Base-by-base conservation (phyloP, 2,888 invertebrate species). In the Dynastes tityus region DNA sequence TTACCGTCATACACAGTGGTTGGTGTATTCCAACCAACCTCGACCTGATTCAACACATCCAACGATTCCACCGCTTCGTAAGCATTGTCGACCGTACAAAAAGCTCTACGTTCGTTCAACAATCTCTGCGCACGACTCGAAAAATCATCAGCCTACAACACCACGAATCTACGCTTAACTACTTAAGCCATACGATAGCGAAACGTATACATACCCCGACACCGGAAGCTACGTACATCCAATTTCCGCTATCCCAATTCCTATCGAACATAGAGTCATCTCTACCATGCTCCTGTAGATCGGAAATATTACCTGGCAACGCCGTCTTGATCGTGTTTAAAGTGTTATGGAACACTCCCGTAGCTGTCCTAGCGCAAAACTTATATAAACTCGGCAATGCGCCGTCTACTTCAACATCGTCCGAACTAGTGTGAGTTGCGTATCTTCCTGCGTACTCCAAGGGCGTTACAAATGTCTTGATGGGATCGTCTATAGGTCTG, bases 291-390 rank as follows among this genome's bases (percentile, higher is more conserved):
- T 87, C 83, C n/a, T 88, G 87, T 76, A 87, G 83, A 67, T 89
- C 89, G 67, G 87, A 85, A 71, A 89, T 89, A 82, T 91, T 91
- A 53, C 91, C 91, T 11, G 92, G 92, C 29, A 93, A 87, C 5
- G 94, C 95, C 29, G 94, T 95, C 87, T 92, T 93, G 65, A 95
- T 90, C 0, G 94, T 94, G 87, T 95, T 95, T 2, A 95, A 89
- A 0, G 94, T 94, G 81, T 89, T 89, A 68, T 87, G 87, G 86
- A 95, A 93, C 81, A 95, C 94, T 0, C 94, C 95, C 0, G 94
- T 95, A 82, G 95, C 94, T 0, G 95, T 95, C 85, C 94, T 93
- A 0, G 94, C 94, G 85, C 95, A 91, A 85, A 94, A 89, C 88
- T 94, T 92, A 84, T 90, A 90, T 71, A 89, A 87, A 82, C 87